These are phyloP conservation scores for Tympanoctomys barrerae DNA, from an alignment of 2,797 vertebrate species.

Conservation along the genomic window DNA sequence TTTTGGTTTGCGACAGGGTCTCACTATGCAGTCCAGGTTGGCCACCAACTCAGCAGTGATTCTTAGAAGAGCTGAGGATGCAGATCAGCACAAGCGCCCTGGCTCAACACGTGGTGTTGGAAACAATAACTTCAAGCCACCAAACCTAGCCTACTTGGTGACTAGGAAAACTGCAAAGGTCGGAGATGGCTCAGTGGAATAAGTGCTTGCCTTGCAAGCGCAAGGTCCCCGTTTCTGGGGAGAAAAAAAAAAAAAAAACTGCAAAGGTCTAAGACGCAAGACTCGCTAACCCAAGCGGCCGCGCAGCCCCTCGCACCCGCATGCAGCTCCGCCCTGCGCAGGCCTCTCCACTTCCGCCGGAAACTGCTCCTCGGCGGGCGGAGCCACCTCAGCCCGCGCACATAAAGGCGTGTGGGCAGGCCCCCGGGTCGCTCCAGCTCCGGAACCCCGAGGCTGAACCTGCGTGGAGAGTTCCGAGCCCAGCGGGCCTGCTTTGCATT, in stretches of 20 bases:
- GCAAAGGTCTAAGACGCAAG: no score
- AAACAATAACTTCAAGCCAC: neutral
- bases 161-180: neutral
- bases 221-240: no score
- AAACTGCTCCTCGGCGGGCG: neutral
- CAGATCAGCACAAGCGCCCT: neutral
- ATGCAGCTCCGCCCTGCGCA: neutral
- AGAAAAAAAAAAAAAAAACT: no score
- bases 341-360: neutral
- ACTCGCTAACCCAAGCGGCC: rapidly evolving
- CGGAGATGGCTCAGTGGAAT: no score
- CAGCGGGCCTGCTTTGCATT: rapidly evolving
- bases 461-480: rapidly evolving
- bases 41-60: neutral
- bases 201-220: no score
- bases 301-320: neutral
- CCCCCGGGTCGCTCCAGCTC: rapidly evolving
- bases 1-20: neutral
- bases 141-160: neutral
- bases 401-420: neutral
- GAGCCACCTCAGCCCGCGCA: neutral
- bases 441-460: rapidly evolving
- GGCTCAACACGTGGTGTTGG: neutral
- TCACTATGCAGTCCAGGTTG: neutral
- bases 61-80: neutral